Evolutionary conservation across 2,113 vertebrate species (phyloP), one percentile per base, ranked within the genome.

Genomic region (Morone saxatilis): DNA sequence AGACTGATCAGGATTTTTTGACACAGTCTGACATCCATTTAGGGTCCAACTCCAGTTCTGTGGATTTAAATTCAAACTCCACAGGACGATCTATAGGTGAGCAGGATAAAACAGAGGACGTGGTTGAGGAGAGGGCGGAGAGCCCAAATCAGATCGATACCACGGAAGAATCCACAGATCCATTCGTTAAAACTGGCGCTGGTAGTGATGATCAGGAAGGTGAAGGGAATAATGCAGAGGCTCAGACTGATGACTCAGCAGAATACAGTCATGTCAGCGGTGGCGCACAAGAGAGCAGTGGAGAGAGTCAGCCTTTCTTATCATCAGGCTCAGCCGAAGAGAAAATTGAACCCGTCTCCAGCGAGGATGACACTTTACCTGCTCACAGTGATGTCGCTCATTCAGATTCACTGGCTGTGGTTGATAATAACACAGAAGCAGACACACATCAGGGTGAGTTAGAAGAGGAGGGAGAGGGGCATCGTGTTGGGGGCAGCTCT

Each of bases 101-200:
- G 57, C 40, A 68, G 14, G 68, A 45, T 36, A 67, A 25, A 61
- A 22, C 11, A 25, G 22, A 22, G 4, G 53, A 25, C 2, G 17
- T 0, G 38, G 16, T 71, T 8, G 43, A 76, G 57, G 62, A 78
- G 22, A 62, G 8, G 4, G 43, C 2, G 0, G 31, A 77, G 7
- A 45, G 67, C 19, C 31, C 40, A 51, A 22, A 74, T 65, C 38
- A 53, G 31, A 40, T 0, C 38, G 25, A 70, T 16, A 65, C 53
- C 47, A 41, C 19, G 19, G 72, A 74, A 12, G 79, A 61, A 71
- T 62, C 68, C 45, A 79, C 6, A 0, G 38, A 71, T 48, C 6
- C 2, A 0, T 0, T 51, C 48, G 25, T 4, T 10, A n/a, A 53
- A 68, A 22, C 2, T 9, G 19, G 0, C n/a, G 20, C 5, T 0